phyloP scores from a whole-genome alignment of 2,888 invertebrate species.

The Netelia inedita region DNA sequence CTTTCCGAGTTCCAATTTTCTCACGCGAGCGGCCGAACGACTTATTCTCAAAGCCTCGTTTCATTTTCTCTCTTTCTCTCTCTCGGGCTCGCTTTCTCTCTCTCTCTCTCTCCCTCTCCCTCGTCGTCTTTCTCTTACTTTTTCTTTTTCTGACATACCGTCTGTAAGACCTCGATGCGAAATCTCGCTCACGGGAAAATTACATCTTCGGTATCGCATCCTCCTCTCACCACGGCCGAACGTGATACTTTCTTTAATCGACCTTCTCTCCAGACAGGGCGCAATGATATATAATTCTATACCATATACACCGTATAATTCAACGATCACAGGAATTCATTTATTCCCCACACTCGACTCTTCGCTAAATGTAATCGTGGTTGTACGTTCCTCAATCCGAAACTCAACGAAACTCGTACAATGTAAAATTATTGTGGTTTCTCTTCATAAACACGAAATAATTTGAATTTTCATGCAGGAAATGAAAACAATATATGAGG shows the following conservation, averaged over 20 bases:
- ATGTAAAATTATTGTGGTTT: conserved; percentile 5
- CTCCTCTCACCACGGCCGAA: conserved; percentile 48
- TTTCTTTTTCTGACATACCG: conserved; percentile 1
- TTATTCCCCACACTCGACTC: conserved; percentile 5
- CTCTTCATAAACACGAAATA: not conserved
- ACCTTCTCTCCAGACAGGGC: conserved; percentile 34
- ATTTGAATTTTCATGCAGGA: not conserved
- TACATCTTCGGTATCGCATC: conserved; percentile 54
- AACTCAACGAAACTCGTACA: conserved; percentile 30
- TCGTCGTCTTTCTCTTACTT: conserved; percentile 8
- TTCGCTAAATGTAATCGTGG: conserved; percentile 20
- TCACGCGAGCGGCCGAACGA: conserved; percentile 20
- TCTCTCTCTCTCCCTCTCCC: conserved; percentile 16
- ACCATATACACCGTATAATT: conserved; percentile 24
- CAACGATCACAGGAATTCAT: conserved; percentile 45
- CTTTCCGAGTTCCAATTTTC: not conserved
- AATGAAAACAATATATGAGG: not conserved
- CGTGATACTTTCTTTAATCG: conserved; percentile 66
- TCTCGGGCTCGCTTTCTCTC: conserved; percentile 2
- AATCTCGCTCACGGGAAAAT: conserved; percentile 54
- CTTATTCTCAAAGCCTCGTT: conserved; percentile 19
- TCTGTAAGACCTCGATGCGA: conserved; percentile 24
- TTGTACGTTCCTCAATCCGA: not conserved
- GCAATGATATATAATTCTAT: conserved; percentile 45
- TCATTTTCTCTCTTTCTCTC: conserved; percentile 39